Evolutionary conservation across 2,888 invertebrate species (phyloP).

Genomic region (Erannis defoliaria): DNA sequence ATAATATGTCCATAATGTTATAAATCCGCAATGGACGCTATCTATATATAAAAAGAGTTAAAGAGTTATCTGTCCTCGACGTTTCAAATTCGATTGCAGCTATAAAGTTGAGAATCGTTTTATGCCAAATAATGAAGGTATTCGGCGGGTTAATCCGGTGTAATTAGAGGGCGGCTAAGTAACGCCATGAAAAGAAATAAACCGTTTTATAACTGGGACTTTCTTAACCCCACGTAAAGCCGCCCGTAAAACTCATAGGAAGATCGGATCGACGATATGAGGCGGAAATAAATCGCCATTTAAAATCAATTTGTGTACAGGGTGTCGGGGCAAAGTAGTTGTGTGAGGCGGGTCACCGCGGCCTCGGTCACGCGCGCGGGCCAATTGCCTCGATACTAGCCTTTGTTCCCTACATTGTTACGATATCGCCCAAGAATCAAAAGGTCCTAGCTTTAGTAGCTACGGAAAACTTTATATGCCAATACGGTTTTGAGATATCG

Average conservation of each 20-base stretch:
- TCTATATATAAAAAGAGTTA: conserved; percentile 29
- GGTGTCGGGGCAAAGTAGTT: conserved; percentile 75
- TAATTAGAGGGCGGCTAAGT: conserved; percentile 74
- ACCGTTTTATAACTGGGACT: conserved; percentile 83
- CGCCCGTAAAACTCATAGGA: conserved; percentile 83
- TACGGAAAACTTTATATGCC: conserved; percentile 41
- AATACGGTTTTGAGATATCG: conserved; percentile 35
- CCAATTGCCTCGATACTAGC: conserved; percentile 48
- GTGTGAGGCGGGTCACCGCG: conserved; percentile 58
- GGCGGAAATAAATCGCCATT: conserved; percentile 86
- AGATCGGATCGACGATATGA: conserved; percentile 85
- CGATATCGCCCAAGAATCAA: conserved; percentile 49
- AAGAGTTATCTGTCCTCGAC: conserved; percentile 41
- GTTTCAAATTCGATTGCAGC: conserved; percentile 43
- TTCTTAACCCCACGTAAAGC: conserved; percentile 83
- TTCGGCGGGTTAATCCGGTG: conserved; percentile 65
- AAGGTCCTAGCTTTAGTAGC: conserved; percentile 44
- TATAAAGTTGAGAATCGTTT: conserved; percentile 50
- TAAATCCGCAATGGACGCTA: too few species aligned
- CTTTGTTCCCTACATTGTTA: conserved; percentile 53
- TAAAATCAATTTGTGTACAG: conserved; percentile 87
- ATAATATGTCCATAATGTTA: too few species aligned
- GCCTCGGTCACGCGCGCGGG: conserved; percentile 50
- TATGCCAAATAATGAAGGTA: conserved; percentile 62
- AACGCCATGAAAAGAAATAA: conserved; percentile 80